Conservation (phyloP, 1,140 invertebrate genomes). For the Cotesia glomerata region DNA sequence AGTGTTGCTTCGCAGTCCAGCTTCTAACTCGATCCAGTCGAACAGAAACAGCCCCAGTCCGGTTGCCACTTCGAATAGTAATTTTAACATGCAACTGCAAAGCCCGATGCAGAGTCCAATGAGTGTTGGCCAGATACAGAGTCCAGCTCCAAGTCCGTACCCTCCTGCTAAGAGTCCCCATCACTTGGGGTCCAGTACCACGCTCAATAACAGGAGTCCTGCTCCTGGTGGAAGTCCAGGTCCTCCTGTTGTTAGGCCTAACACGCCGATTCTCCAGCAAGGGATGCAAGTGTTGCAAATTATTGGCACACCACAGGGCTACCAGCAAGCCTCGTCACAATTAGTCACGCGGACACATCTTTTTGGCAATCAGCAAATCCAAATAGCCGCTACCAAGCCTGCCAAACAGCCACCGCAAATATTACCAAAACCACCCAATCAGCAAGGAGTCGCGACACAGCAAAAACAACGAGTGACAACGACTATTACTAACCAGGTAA, state of each 20-base stretch:
- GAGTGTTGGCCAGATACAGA: conserved; percentile 60
- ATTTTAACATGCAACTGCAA: conserved; percentile 58
- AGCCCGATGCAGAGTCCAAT: conserved; percentile 63
- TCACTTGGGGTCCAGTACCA: conserved; percentile 39
- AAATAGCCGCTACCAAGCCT: conserved; percentile 57
- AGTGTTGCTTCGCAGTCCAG: conserved; percentile 56
- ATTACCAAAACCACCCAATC: conserved; percentile 58
- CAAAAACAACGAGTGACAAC: conserved; percentile 58
- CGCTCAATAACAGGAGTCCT: conserved; percentile 55
- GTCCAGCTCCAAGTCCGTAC: conserved; percentile 60
- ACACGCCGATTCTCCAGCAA: conserved; percentile 59
- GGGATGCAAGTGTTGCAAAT: conserved; percentile 63
- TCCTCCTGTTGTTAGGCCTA: conserved; percentile 59
- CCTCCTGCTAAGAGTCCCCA: conserved; percentile 61
- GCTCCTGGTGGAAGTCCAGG: conserved; percentile 59
- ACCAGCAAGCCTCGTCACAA: conserved; percentile 54
- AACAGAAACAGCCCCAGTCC: conserved; percentile 60
- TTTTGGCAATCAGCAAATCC: conserved; percentile 62
- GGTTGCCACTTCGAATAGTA: conserved; percentile 51
- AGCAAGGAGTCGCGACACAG: conserved; percentile 52
- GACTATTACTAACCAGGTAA: conserved; percentile 59
- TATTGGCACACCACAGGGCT: conserved; percentile 58
- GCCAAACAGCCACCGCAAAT: conserved; percentile 61
- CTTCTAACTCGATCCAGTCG: conserved; percentile 60
- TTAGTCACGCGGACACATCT: conserved; percentile 56